A percentile compares a stretch with the other conserved stretches of the same genome.
Conservation (phyloP, 2,888 invertebrate genomes). For the Ophioninae sp. region DNA sequence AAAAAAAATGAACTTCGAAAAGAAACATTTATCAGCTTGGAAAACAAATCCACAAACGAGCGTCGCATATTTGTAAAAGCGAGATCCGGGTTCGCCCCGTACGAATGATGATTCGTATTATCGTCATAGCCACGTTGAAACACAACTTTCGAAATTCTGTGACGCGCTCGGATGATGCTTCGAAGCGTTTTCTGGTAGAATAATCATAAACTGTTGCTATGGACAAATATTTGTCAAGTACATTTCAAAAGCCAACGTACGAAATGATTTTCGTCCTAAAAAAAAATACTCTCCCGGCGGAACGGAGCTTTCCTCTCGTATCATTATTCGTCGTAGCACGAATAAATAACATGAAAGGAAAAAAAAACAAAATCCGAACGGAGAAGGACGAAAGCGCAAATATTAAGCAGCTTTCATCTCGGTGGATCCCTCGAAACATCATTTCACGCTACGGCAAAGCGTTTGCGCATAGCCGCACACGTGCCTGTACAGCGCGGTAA, state of each 20-base stretch:
- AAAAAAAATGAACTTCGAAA: not conserved
- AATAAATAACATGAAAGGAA: constrained; percentile 12
- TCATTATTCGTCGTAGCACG: not conserved
- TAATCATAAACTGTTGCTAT: too few species aligned
- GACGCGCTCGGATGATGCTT: too few species aligned
- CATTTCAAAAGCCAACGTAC: not conserved
- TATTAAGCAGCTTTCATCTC: constrained; percentile 24
- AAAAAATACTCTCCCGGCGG: not conserved
- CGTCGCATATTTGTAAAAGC: not conserved
- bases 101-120: not conserved
- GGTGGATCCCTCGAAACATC: too few species aligned
- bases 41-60: not conserved
- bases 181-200: not conserved
- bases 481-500: not conserved
- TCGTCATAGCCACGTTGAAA: not conserved
- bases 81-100: too few species aligned
- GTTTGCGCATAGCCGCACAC: not conserved
- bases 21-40: not conserved
- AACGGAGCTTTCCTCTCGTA: not conserved
- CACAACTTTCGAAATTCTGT: not conserved
- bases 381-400: constrained; percentile 10
- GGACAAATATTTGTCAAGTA: not conserved
- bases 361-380: constrained; percentile 1
- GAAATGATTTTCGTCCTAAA: not conserved
- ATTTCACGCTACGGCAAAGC: not conserved